phyloP scores from a whole-genome alignment of 2,797 vertebrate genomes.

The Philypnodon macrostomus region DNA sequence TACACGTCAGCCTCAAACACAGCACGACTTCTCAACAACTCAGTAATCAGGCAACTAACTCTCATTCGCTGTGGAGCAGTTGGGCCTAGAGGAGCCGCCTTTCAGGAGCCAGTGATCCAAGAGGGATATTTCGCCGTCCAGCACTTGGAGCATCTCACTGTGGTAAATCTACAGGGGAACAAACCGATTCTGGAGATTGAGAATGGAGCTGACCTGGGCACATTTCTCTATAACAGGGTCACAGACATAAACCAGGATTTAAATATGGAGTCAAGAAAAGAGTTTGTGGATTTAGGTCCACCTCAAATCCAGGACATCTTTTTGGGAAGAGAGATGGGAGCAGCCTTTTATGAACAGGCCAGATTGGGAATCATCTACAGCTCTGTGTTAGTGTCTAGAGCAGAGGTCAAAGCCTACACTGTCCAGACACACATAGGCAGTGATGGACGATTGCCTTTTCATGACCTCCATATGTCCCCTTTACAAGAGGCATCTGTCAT shows the following conservation, averaged over 20 bases:
- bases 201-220: slow-evolving; percentile 26
- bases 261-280: slow-evolving; percentile 18
- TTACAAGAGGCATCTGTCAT: slow-evolving; percentile 60
- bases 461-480: slow-evolving; percentile 56
- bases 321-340: slow-evolving; percentile 61
- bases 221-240: slow-evolving; percentile 36
- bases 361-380: slow-evolving; percentile 62
- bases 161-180: slow-evolving; percentile 41
- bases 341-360: slow-evolving; percentile 61
- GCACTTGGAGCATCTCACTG: slow-evolving; percentile 61
- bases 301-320: slow-evolving; percentile 59
- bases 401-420: slow-evolving; percentile 64
- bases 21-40: slow-evolving; percentile 66
- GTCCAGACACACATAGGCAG: slow-evolving; percentile 66
- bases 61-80: slow-evolving; percentile 53
- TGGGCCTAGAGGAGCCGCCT: slow-evolving; percentile 12
- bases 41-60: slow-evolving; percentile 62
- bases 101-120: background rate
- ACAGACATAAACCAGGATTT: slow-evolving; percentile 40
- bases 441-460: slow-evolving; percentile 60
- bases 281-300: slow-evolving; percentile 20
- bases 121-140: slow-evolving; percentile 60
- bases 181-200: slow-evolving; percentile 29
- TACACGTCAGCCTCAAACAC: slow-evolving; percentile 56
- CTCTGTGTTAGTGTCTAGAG: slow-evolving; percentile 57